Base-by-base conservation (phyloP, 2,797 vertebrate species). In the Balearica regulorum region DNA sequence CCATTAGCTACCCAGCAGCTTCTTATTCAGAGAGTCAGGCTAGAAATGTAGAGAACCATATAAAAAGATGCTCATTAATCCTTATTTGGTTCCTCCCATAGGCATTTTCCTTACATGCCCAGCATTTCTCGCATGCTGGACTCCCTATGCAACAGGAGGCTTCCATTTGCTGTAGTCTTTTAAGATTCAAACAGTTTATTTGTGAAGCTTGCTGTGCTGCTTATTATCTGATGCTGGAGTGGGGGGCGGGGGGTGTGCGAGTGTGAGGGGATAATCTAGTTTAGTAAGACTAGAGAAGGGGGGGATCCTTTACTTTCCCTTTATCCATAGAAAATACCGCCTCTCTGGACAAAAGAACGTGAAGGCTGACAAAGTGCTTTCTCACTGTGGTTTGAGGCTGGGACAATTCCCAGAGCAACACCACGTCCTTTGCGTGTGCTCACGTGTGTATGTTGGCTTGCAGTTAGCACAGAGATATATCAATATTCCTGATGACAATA, bases 401-500 rank as follows among this genome's bases (percentile, higher is more conserved):
- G 75, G 95, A 89, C 43, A 88, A 86, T 90, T 64, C 89, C 57
- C 51, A 11, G 60, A 83, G 62, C 9, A 72, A 62, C 5, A 7
- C 91, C 24, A 24, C 55, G 22, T 93, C 62, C 76, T 96, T 96
- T 92, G 84, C 83, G 61, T 93, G 95, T 92, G 68, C 61, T 94
- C 43, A 8, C 10, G 26, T 65, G 78, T 60, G 39, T 68, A 49
- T 24, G 90, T 89, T 96, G 97, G 91, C 93, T 89, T 88, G 73
- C 82, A 93, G 94, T 96, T 97, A 96, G 88, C 73, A 89, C 70
- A 66, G 91, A 95, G 90, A 97, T 93, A 61, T 92, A 97, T 98
- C 98, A 97, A 97, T 98, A 97, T 96, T 97, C 95, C 73, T 77
- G 94, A 97, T 97, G 96, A 98, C 98, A 98, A 97, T 97, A 98